Conservation (phyloP, 2,113 vertebrate species). For the Anguilla japonica region DNA sequence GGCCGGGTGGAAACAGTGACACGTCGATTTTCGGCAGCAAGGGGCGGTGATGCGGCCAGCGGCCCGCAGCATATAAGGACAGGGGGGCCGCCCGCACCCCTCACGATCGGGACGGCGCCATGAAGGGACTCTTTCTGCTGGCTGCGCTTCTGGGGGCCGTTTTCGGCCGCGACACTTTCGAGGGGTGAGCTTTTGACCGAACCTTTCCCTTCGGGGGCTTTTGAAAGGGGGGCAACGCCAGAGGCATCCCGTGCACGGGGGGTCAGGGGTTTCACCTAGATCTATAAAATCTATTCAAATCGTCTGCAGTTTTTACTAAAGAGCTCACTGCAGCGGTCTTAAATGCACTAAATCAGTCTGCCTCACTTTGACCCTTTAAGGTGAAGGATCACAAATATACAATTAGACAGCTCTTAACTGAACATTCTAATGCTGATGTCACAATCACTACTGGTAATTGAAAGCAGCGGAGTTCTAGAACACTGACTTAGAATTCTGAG, state of each 20-base stretch:
- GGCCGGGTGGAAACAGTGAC: background rate
- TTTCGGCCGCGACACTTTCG: slow-evolving; percentile 69
- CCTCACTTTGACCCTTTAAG: no score
- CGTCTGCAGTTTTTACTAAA: no score
- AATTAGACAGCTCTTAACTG: no score
- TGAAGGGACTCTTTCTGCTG: slow-evolving; percentile 72
- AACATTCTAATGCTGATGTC: no score
- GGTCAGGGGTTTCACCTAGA: background rate
- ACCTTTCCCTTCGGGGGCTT: background rate
- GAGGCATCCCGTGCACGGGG: background rate
- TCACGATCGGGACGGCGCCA: slow-evolving; percentile 48
- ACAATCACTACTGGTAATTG: no score
- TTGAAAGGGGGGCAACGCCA: background rate
- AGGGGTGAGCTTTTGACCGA: slow-evolving; percentile 73
- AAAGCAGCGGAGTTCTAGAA: no score
- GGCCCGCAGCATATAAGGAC: slow-evolving; percentile 41
- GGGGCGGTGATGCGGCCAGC: slow-evolving; percentile 11
- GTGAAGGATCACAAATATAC: no score
- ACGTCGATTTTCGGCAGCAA: slow-evolving; percentile 26
- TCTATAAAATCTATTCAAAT: background rate
- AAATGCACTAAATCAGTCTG: no score
- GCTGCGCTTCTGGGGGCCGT: slow-evolving; percentile 54
- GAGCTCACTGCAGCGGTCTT: no score
- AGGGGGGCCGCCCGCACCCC: background rate
- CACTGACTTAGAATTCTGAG: no score